Percentiles rank a stretch among this genome's conserved stretches.
Evolutionary conservation across 2,113 vertebrate species (phyloP).

Genomic region (Hypanus sabinus): DNA sequence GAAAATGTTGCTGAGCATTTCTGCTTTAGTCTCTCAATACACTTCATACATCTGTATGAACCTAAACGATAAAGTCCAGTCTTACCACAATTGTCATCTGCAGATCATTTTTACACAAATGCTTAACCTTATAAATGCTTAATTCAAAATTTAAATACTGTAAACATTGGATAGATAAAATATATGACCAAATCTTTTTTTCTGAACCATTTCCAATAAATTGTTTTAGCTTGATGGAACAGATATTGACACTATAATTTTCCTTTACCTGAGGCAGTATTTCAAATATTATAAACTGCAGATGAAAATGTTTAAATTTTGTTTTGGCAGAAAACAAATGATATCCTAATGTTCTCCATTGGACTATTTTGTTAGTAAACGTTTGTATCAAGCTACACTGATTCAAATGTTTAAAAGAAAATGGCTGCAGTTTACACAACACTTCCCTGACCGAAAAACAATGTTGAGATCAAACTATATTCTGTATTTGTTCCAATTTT

Average conservation of each 20-base stretch:
- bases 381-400: neutral
- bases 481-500: neutral
- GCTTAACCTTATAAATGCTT: neutral
- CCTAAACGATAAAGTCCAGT: neutral
- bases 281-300: neutral
- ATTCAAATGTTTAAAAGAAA: neutral
- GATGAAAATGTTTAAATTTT: neutral
- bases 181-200: neutral
- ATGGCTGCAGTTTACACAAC: neutral
- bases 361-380: neutral
- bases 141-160: neutral
- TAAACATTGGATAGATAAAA: neutral
- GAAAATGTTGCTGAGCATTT: neutral
- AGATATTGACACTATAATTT: neutral
- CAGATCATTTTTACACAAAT: neutral
- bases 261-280: neutral
- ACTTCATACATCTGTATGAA: neutral
- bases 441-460: neutral
- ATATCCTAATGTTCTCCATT: slow-evolving; percentile 5
- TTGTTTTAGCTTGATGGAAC: neutral
- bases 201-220: neutral
- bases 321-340: neutral
- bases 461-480: neutral
- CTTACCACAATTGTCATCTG: neutral
- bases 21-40: neutral